Evolutionary conservation across 2,888 invertebrate species (phyloP), one percentile per base, ranked within the genome.

Genomic region (Drosophila mimica): DNA sequence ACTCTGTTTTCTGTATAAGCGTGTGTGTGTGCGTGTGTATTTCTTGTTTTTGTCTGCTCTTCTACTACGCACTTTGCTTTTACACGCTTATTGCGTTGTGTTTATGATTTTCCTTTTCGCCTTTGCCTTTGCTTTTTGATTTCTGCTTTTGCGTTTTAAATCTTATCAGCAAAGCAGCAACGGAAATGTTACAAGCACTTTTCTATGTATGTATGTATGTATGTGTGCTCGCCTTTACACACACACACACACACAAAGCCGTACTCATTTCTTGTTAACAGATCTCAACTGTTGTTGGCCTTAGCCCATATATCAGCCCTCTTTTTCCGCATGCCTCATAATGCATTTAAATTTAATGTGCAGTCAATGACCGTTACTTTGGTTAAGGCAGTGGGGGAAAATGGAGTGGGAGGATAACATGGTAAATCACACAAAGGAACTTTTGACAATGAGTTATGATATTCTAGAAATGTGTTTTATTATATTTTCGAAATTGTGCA

Each of bases 91-190:
- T 87, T 85, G 88, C 89, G 88, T 78, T 89, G 82, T 83, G 73
- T 76, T 77, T 77, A 73, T 72, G 63, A 65, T 68, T 79, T 83
- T 84, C 73, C 74, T 83, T 83, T 64, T 71, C 84, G 69, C 30
- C 48, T 77, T 76, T 72, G 72, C 70, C 79, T 85, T 88, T 89
- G 88, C 79, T 77, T 83, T 90, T 90, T 80, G 88, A 77, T 77
- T 83, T 90, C 88, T 80, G 72, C 69, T 88, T 85, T 88, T 90
- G 90, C 81, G 87, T 83, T 90, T 90, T 80, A 77, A 88, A 81
- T 83, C 87, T 90, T 90, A 90, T 90, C 89, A 87, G 77, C 69
- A 82, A 65, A 87, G 75, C 70, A 80, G 63, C 81, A 70, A 74
- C 67, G 49, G 64, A 60, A 67, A 62, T 74, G 61, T 68, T 28